Evolutionary conservation across 2,888 invertebrate genomes (phyloP), one percentile per base, ranked within the genome.

Genomic region (Melieria crassipennis): DNA sequence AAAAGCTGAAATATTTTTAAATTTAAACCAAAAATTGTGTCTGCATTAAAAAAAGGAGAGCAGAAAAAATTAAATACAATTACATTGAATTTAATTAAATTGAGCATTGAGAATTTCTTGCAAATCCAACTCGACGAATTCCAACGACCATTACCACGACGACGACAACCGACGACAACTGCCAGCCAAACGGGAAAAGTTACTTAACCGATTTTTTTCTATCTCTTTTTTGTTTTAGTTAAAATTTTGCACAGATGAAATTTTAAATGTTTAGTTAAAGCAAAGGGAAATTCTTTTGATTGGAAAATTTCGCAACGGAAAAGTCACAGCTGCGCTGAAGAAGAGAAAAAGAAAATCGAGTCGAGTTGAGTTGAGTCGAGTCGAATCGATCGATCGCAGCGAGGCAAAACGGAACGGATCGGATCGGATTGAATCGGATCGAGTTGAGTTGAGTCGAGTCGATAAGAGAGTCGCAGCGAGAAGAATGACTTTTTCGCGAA

Each of bases 401-500:
- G 66, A 48, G 30, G 30, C 30, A 30, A 30, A 30, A 30, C 30
- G 30, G 30, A 30, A 30, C 30, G 30, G 30, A 30, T 30, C 30
- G 30, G 30, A 30, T 30, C 30, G 30, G 30, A 30, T 30, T 30
- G 30, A 61, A 60, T 58, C 58, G 58, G 30, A 30, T 30, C 30
- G 30, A 66, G 42, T 47, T 66, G 48, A n/a, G 13, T 30, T 58
- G 58, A 42, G 13, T 62, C 13, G 13, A 30, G 13, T 11, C 30
- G 58, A 58, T 48, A 42, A 66, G 57, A 58, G 66, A 58, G 66
- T 58, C 66, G 48, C 42, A 48, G 58, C 66, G 57, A 75, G 56
- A 74, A 74, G 65, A 80, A 85, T 85, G 87, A 85, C 85, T 84
- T 85, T 85, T 82, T 83, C 87, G 85, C 87, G 87, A 81, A 81